phyloP scores from a whole-genome alignment of 1,140 invertebrate species.

The Telenomus remus region DNA sequence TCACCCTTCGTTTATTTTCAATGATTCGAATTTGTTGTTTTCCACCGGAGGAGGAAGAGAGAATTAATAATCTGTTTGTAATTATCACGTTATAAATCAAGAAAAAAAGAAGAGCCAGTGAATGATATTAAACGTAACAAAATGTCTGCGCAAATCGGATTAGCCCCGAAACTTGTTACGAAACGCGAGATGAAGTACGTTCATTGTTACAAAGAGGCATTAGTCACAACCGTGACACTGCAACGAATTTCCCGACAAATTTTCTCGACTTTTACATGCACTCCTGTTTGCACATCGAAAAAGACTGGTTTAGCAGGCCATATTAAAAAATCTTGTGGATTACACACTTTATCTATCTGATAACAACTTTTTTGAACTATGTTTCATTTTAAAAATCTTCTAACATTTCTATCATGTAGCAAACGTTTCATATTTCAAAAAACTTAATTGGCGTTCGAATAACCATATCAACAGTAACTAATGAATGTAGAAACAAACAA shows the following conservation, averaged over 20 bases:
- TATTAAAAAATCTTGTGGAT: too few relatives aligned
- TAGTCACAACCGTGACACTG: constrained; percentile 6
- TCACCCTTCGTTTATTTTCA: too few relatives aligned
- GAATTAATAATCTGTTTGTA: constrained; percentile 7
- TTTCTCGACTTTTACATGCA: constrained; percentile 4
- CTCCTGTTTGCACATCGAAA: neutral
- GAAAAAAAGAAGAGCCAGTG: neutral
- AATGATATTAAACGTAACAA: constrained; percentile 1
- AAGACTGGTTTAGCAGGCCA: neutral
- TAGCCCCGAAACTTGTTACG: constrained; percentile 6
- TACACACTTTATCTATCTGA: too few relatives aligned
- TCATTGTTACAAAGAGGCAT: constrained; percentile 11
- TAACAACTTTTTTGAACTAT: too few relatives aligned
- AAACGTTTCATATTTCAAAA: too few relatives aligned
- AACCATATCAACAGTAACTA: too few relatives aligned
- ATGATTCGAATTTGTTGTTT: too few relatives aligned
- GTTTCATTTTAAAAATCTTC: too few relatives aligned
- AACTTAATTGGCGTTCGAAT: too few relatives aligned
- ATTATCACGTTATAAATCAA: constrained; percentile 8
- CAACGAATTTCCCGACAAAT: constrained; percentile 6
- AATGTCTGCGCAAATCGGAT: constrained; percentile 12
- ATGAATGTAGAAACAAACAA: too few relatives aligned
- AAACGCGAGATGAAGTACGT: constrained; percentile 8
- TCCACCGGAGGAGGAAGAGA: neutral
- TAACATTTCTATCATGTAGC: too few relatives aligned